These are phyloP conservation scores for Aphyosemion australe DNA, from an alignment of 2,113 vertebrate genomes.

Conservation along the genomic window DNA sequence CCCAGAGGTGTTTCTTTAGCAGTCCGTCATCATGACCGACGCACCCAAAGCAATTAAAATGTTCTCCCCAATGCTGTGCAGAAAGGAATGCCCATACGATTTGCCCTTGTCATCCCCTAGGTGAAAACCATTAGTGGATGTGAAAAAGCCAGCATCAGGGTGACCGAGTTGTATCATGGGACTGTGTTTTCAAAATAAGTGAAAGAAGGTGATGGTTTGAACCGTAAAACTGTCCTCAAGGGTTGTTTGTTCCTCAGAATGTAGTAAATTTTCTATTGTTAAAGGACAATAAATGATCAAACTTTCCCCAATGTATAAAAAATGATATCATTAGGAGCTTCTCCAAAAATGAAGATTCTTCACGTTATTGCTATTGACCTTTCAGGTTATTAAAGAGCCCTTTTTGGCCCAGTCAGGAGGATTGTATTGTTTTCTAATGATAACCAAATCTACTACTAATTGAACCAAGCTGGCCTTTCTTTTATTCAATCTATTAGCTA, in stretches of 20 bases:
- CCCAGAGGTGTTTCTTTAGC: conserved; percentile 11
- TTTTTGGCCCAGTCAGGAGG: neutral
- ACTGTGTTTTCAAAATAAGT: conserved; percentile 12
- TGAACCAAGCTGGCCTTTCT: conserved; percentile 7
- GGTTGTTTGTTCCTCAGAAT: neutral
- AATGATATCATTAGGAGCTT: neutral
- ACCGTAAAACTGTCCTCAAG: neutral
- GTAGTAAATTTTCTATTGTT: neutral
- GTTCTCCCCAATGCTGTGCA: conserved; percentile 12
- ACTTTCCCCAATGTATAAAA: neutral
- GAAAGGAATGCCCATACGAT: conserved; percentile 9
- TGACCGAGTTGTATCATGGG: conserved; percentile 8
- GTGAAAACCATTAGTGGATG: conserved; percentile 5
- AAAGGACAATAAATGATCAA: neutral
- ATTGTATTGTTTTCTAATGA: conserved; percentile 1
- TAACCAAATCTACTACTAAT: neutral
- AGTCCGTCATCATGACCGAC: conserved; percentile 16
- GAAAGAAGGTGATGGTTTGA: neutral
- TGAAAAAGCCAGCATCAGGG: conserved; percentile 28
- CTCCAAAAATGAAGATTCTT: neutral
- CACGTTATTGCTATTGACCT: conserved; percentile 1
- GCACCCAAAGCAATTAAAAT: conserved; percentile 13
- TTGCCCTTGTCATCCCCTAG: conserved; percentile 25
- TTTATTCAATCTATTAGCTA: conserved; percentile 25
- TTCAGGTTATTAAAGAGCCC: conserved; percentile 5